Percentiles rank a stretch among this genome's conserved stretches.
phyloP scores from a whole-genome alignment of 2,888 invertebrate genomes.

The Bembecia ichneumoniformis region DNA sequence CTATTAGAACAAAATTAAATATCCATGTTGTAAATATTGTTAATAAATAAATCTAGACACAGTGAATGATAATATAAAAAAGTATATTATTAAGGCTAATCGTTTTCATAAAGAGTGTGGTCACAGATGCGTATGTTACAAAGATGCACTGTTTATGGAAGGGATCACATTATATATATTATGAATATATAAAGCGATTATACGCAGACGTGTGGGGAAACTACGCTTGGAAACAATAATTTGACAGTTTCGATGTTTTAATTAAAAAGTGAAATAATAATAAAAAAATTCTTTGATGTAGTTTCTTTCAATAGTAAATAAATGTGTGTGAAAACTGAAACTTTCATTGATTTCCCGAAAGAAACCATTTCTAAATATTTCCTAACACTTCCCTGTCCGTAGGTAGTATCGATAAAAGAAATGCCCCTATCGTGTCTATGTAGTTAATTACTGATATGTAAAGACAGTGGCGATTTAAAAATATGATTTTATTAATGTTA shows the following conservation, averaged over 20 bases:
- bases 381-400: constrained; percentile 1
- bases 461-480: background rate
- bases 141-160: background rate
- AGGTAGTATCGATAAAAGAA: too few species aligned
- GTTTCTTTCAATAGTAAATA: constrained; percentile 58
- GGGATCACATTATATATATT: constrained; percentile 1
- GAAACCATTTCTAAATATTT: constrained; percentile 11
- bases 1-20: background rate
- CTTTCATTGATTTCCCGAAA: constrained; percentile 1
- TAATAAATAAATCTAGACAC: constrained; percentile 17
- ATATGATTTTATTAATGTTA: too few species aligned
- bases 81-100: background rate
- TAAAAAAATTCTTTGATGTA: constrained; percentile 51
- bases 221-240: constrained; percentile 67
- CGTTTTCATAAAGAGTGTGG: constrained; percentile 12
- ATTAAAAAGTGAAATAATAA: constrained; percentile 35
- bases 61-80: constrained; percentile 16
- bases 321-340: constrained; percentile 32
- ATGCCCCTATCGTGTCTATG: background rate
- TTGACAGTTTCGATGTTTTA: constrained; percentile 59
- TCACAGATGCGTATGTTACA: constrained; percentile 10
- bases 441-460: background rate
- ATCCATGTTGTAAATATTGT: constrained; percentile 46
- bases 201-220: constrained; percentile 66
- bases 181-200: constrained; percentile 21